phyloP scores from a whole-genome alignment of 1,140 invertebrate species.

The Drosophila funebris region DNA sequence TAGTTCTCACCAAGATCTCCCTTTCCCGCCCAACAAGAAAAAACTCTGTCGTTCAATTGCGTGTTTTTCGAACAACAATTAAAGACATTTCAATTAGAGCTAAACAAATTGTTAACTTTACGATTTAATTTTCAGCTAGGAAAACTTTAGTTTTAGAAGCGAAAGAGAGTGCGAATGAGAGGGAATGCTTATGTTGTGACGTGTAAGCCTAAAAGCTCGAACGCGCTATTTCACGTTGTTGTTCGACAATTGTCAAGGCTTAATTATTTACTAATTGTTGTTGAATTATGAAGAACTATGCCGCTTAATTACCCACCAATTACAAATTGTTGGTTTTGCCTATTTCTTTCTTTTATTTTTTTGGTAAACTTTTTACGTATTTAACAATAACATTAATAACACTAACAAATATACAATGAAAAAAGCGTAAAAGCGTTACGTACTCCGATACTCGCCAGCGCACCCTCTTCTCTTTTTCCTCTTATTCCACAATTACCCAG shows the following conservation, averaged over 20 bases:
- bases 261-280: slow-evolving; percentile 79
- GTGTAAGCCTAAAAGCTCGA: slow-evolving; percentile 42
- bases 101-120: slow-evolving; percentile 47
- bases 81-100: slow-evolving; percentile 47
- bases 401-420: too few species aligned
- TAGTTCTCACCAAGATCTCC: not conserved
- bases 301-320: slow-evolving; percentile 64
- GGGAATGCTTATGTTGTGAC: slow-evolving; percentile 51
- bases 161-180: not conserved
- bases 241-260: slow-evolving; percentile 68
- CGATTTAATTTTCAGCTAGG: slow-evolving; percentile 14
- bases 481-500: not conserved
- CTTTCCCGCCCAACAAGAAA: not conserved
- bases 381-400: slow-evolving; percentile 13
- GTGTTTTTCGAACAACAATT: slow-evolving; percentile 38
- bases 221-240: slow-evolving; percentile 31
- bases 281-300: slow-evolving; percentile 73
- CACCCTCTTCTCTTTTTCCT: too few species aligned
- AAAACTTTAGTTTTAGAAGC: slow-evolving; percentile 20
- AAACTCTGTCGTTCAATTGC: slow-evolving; percentile 22
- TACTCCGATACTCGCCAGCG: not conserved
- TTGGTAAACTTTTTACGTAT: slow-evolving; percentile 26
- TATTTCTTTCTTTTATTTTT: slow-evolving; percentile 19
- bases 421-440: slow-evolving; percentile 23
- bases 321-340: slow-evolving; percentile 45